Conservation (phyloP, 92 coral and sea anemone species). For the Heliopora coerulea region DNA sequence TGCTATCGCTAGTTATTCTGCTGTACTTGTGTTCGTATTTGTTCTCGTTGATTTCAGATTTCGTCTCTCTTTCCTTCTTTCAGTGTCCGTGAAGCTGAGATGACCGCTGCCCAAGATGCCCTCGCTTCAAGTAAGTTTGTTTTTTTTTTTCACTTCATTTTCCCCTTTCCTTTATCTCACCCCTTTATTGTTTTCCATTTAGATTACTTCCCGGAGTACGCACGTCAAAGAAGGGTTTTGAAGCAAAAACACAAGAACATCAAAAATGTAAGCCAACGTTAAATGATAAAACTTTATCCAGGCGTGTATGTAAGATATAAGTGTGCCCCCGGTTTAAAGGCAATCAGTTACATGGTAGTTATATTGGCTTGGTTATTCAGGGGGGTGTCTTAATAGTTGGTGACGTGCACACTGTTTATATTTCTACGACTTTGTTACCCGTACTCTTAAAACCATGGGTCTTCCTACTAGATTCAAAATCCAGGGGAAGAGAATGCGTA, state of each 20-base stretch:
- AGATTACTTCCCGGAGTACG: constrained; percentile 91
- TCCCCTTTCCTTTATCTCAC: not conserved
- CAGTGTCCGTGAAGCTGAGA: constrained; percentile 93
- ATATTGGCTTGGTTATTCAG: no score
- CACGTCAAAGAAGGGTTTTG: constrained; percentile 84
- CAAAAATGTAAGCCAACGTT: not conserved
- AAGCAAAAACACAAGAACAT: constrained; percentile 69
- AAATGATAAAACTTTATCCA: not conserved
- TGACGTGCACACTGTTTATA: no score
- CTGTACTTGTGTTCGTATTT: no score
- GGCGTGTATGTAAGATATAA: not conserved
- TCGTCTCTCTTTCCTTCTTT: constrained; percentile 2
- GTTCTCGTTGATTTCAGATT: no score
- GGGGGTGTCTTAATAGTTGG: no score
- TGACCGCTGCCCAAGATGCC: constrained; percentile 92
- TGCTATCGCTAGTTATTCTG: no score
- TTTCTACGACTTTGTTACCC: no score
- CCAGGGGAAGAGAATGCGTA: no score
- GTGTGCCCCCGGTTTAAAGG: no score
- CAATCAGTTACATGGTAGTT: no score
- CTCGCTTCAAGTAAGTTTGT: constrained; percentile 74
- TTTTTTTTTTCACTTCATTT: not conserved
- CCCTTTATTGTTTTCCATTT: constrained; percentile 8
- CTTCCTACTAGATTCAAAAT: no score
- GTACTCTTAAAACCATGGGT: no score